Evolutionary conservation across 2,888 invertebrate genomes (phyloP).

Genomic region (Catocala sponsa): DNA sequence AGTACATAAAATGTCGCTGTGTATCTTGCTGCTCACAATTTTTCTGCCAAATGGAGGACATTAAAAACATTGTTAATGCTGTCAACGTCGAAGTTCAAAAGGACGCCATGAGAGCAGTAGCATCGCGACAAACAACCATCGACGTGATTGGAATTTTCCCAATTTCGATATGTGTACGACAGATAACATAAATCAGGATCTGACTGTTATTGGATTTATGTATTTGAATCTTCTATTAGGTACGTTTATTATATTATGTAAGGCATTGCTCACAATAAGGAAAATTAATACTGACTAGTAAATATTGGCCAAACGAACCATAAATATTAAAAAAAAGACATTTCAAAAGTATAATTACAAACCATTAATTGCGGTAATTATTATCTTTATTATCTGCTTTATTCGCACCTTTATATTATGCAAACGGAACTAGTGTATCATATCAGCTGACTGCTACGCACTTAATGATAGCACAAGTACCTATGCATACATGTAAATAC

Average conservation of each 20-base stretch:
- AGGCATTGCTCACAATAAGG: too few species aligned
- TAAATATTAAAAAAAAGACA: too few species aligned
- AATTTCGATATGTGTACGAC: constrained; percentile 26
- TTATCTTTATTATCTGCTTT: not conserved
- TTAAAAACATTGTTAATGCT: constrained; percentile 43
- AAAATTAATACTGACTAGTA: too few species aligned
- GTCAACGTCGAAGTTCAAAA: constrained; percentile 46
- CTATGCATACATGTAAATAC: too few species aligned
- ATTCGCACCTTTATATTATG: not conserved
- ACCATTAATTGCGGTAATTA: not conserved
- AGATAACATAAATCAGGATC: constrained; percentile 10
- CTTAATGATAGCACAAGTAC: too few species aligned
- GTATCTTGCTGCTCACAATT: constrained; percentile 32
- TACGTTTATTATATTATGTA: not conserved
- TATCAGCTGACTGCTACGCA: too few species aligned
- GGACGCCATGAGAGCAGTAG: constrained; percentile 31
- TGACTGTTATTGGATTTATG: constrained; percentile 5
- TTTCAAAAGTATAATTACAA: too few species aligned
- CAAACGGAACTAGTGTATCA: too few species aligned
- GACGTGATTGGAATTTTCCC: constrained; percentile 41
- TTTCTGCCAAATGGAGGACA: constrained; percentile 41
- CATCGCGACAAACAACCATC: constrained; percentile 29
- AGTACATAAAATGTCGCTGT: constrained; percentile 23
- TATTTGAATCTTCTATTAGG: not conserved
- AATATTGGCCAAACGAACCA: too few species aligned